Conservation (phyloP, 2,113 vertebrate species). For the Pandion haliaetus region DNA sequence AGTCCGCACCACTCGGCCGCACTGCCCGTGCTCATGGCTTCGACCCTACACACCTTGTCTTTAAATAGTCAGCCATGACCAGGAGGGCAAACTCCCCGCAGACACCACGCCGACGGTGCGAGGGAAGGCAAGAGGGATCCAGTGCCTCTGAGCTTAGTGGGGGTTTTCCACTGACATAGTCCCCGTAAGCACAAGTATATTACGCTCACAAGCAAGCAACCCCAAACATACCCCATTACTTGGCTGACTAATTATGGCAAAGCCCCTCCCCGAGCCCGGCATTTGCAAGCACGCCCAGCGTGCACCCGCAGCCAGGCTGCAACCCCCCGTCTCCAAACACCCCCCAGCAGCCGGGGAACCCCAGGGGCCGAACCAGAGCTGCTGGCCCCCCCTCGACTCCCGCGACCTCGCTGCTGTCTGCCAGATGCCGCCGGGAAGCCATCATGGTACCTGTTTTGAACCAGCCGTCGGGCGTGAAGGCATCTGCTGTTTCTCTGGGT, state of each 20-base stretch:
- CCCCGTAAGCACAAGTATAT: background rate
- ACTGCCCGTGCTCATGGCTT: accelerated
- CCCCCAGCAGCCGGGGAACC: background rate
- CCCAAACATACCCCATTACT: background rate
- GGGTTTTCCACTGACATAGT: background rate
- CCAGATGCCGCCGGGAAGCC: accelerated
- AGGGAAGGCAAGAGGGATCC: background rate
- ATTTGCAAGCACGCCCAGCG: background rate
- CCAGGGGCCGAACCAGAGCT: accelerated
- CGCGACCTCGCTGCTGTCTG: background rate
- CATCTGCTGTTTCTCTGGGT: constrained; percentile 77
- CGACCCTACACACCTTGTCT: background rate
- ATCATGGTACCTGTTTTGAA: constrained; percentile 86
- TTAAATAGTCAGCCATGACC: background rate
- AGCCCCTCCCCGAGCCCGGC: accelerated
- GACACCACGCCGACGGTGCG: accelerated
- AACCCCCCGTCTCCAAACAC: background rate
- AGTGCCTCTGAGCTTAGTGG: accelerated
- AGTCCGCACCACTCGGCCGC: accelerated
- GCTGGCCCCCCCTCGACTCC: too few species aligned
- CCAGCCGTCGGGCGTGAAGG: constrained; percentile 90
- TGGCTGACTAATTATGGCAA: accelerated
- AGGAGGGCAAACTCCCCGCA: background rate
- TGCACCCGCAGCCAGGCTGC: background rate
- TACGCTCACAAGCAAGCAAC: background rate